Evolutionary conservation across 2,888 invertebrate species (phyloP).

Genomic region (Quadroppia sp.): DNA sequence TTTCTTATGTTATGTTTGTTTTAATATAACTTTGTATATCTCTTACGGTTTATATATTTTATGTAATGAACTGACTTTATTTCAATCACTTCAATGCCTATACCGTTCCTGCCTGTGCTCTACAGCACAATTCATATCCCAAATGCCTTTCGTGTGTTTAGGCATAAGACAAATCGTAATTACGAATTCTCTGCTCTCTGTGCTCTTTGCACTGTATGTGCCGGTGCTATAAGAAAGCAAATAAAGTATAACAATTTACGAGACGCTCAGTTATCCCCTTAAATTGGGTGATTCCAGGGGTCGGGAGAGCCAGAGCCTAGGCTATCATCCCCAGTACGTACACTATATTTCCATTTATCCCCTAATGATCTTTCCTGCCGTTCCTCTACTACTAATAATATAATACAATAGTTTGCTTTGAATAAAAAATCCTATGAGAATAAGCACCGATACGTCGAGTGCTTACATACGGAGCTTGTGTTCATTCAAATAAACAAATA

Average conservation of each 20-base stretch:
- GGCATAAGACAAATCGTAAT: constrained; percentile 16
- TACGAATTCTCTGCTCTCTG: not conserved
- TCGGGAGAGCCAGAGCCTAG: no score
- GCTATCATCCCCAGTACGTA: constrained; percentile 13
- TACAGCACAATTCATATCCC: not conserved
- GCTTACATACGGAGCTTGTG: not conserved
- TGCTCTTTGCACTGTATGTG: not conserved
- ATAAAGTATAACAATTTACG: constrained; percentile 32
- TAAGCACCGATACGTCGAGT: not conserved
- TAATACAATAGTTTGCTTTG: not conserved
- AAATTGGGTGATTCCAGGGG: constrained; percentile 33
- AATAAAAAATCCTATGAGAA: not conserved
- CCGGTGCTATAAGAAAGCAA: constrained; percentile 14
- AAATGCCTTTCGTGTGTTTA: not conserved
- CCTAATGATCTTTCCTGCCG: constrained; percentile 16
- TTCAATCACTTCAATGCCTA: not conserved
- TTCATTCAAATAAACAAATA: constrained; percentile 20
- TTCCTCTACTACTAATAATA: not conserved
- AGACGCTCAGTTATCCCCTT: constrained; percentile 5
- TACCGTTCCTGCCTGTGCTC: not conserved
- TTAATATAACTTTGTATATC: not conserved
- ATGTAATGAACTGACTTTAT: constrained; percentile 26
- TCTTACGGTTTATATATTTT: constrained; percentile 29
- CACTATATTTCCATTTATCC: constrained; percentile 18
- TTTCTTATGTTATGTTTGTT: not conserved